A percentile compares a stretch with the other conserved stretches of the same genome.
Evolutionary conservation across 2,888 invertebrate genomes (phyloP).

Genomic region (Dinocampus coccinellae): DNA sequence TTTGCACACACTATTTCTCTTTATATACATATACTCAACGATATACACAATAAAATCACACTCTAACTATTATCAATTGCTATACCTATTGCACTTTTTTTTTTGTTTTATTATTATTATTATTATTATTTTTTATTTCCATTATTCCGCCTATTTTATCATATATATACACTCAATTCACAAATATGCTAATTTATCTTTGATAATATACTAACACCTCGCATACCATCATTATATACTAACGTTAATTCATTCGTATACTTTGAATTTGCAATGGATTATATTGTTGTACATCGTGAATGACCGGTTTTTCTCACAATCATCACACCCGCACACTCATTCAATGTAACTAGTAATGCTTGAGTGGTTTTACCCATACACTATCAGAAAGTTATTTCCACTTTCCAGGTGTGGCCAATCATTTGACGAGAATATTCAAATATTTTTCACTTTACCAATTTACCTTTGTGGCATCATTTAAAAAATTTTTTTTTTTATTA

Average conservation of each 20-base stretch:
- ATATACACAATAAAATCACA: neutral
- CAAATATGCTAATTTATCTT: neutral
- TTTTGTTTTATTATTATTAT: neutral
- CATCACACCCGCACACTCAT: constrained; percentile 33
- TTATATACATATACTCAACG: neutral
- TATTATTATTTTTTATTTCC: neutral
- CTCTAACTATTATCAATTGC: neutral
- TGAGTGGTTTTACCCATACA: neutral
- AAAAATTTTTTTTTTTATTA: no score
- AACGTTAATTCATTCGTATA: neutral
- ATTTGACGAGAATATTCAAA: neutral
- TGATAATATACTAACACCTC: no score
- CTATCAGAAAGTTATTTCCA: constrained; percentile 39
- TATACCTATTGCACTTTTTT: neutral
- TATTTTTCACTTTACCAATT: neutral
- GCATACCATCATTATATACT: no score
- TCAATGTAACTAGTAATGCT: neutral
- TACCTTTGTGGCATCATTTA: neutral
- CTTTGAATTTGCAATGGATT: constrained; percentile 25
- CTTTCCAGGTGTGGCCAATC: constrained; percentile 43
- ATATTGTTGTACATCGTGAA: constrained; percentile 29
- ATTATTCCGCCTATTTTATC: no score
- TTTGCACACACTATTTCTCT: neutral
- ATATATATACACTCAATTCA: neutral
- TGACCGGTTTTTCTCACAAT: constrained; percentile 48